phyloP scores from a whole-genome alignment of 1,140 invertebrate genomes.

The Wiebesia pumilae region DNA sequence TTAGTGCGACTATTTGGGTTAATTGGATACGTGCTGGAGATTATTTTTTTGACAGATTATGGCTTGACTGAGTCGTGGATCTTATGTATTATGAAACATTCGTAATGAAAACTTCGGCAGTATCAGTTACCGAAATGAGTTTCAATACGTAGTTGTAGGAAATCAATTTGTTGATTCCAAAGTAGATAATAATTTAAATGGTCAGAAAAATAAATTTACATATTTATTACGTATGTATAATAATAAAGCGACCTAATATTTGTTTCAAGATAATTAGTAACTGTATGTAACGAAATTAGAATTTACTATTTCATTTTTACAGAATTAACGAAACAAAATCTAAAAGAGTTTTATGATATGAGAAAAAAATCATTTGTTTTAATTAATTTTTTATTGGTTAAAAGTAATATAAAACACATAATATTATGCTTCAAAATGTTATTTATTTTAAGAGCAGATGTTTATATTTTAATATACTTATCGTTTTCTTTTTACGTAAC shows the following conservation, averaged over 20 bases:
- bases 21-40: conserved; percentile 25
- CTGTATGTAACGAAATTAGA: too few relatives aligned
- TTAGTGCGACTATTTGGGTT: conserved; percentile 39
- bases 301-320: neutral
- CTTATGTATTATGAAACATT: neutral
- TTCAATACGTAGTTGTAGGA: neutral
- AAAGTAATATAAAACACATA: too few relatives aligned
- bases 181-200: neutral
- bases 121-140: neutral
- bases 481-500: too few relatives aligned
- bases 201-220: too few relatives aligned
- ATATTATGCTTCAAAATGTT: too few relatives aligned
- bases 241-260: too few relatives aligned
- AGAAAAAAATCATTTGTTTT: neutral
- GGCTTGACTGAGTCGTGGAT: conserved; percentile 1
- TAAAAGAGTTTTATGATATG: neutral
- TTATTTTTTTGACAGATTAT: conserved; percentile 7
- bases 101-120: too few relatives aligned
- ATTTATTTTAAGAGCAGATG: too few relatives aligned
- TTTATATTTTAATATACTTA: too few relatives aligned
- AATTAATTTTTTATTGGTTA: neutral
- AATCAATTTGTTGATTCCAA: neutral
- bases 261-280: neutral
- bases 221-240: too few relatives aligned
- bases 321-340: neutral